Percentiles rank a stretch among this genome's conserved stretches.
Conservation (phyloP, 2,888 invertebrate genomes). For the Tigriopus californicus region DNA sequence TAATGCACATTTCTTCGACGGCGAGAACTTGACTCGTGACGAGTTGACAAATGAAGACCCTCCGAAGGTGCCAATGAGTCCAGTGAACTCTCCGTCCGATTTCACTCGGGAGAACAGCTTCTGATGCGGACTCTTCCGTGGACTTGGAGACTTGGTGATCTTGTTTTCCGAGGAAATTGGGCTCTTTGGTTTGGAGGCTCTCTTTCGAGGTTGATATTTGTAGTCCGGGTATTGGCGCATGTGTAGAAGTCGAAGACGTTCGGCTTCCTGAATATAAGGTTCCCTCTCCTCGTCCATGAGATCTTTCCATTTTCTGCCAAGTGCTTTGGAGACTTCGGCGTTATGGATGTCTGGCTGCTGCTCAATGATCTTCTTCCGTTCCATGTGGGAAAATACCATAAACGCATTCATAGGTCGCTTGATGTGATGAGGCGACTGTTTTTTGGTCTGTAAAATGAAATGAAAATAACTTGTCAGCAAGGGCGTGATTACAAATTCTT, state of each 20-base stretch:
- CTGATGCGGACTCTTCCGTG: too few relatives aligned
- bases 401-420: conserved; percentile 16
- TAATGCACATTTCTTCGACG: too few relatives aligned
- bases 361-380: conserved; percentile 14
- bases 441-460: conserved; percentile 21
- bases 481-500: too few relatives aligned
- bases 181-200: not conserved
- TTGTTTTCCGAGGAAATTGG: too few relatives aligned
- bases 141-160: too few relatives aligned
- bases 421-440: conserved; percentile 10
- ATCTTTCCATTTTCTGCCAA: conserved; percentile 13
- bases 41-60: too few relatives aligned
- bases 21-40: too few relatives aligned
- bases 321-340: conserved; percentile 15
- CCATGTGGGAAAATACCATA: conserved; percentile 15
- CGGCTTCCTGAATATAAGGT: conserved; percentile 14
- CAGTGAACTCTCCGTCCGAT: too few relatives aligned
- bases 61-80: too few relatives aligned
- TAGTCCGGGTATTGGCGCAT: conserved; percentile 14
- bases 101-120: too few relatives aligned
- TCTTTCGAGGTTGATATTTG: conserved; percentile 15
- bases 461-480: not conserved
- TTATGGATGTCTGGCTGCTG: conserved; percentile 3
- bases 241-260: conserved; percentile 11
- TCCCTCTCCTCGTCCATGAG: conserved; percentile 13